Conservation (phyloP, 2,888 invertebrate species). For the Lottia gigantea region DNA sequence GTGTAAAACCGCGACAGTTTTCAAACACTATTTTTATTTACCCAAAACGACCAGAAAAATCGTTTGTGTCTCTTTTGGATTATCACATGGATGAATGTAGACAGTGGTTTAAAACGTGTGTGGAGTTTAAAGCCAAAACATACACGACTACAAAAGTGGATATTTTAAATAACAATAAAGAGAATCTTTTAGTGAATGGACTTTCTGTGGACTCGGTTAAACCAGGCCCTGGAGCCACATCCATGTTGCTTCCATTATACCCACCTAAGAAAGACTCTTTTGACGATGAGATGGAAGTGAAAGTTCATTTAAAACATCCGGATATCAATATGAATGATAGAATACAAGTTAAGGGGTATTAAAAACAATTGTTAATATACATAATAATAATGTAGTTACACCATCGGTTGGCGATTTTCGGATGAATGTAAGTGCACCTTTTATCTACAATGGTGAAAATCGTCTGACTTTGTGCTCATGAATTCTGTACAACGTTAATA, state of each 20-base stretch:
- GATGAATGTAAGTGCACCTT: no score
- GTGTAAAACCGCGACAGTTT: conserved; percentile 49
- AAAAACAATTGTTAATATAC: no score
- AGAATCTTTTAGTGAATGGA: conserved; percentile 1
- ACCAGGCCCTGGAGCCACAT: not conserved
- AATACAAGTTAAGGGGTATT: not conserved
- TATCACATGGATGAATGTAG: conserved; percentile 56
- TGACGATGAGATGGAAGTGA: not conserved
- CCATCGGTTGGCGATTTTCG: no score
- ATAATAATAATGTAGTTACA: no score
- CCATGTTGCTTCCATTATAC: not conserved
- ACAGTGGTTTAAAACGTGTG: conserved; percentile 56
- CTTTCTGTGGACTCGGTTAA: not conserved
- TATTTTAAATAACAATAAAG: not conserved
- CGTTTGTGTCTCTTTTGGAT: conserved; percentile 50
- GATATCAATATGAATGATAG: not conserved
- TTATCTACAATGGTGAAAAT: no score
- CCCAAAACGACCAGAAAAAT: conserved; percentile 45
- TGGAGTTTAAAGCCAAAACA: conserved; percentile 57
- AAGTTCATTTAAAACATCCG: not conserved
- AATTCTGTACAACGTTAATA: no score
- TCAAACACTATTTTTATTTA: conserved; percentile 50
- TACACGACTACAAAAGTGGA: conserved; percentile 40
- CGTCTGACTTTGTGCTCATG: no score
- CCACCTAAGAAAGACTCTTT: not conserved